Conservation (phyloP, 2,888 invertebrate species). For the Pristionchus arcanus region DNA sequence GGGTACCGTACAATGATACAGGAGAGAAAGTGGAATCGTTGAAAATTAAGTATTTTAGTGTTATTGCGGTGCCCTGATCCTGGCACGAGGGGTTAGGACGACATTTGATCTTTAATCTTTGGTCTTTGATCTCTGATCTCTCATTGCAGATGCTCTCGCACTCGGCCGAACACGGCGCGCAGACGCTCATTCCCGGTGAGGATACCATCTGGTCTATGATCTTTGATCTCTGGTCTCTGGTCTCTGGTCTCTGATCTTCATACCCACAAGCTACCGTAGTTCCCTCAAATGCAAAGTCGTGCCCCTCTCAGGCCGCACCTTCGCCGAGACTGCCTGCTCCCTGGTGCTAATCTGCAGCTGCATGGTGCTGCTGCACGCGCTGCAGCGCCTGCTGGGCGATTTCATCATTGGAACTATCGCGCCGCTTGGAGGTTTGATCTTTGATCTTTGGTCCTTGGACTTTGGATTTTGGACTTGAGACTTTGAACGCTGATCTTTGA, state of each 20-base stretch:
- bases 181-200: not conserved
- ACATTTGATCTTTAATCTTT: no score
- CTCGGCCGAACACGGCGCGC: not conserved
- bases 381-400: not conserved
- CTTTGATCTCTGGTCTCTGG: no score
- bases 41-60: no score
- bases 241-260: no score
- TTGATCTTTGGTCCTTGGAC: no score
- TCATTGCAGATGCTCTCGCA: conserved; percentile 15
- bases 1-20: no score
- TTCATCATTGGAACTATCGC: not conserved
- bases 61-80: no score
- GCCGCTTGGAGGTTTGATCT: not conserved
- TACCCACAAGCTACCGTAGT: no score
- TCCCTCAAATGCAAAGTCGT: no score
- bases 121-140: not conserved
- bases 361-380: not conserved
- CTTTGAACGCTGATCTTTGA: not conserved
- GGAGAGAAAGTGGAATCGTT: no score
- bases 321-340: conserved; percentile 30
- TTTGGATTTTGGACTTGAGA: no score
- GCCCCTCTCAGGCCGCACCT: not conserved
- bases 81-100: not conserved
- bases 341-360: not conserved
- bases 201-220: no score